Percentiles rank a stretch among this genome's conserved stretches.
Conservation (phyloP, 2,888 invertebrate species). For the Phania funesta region DNA sequence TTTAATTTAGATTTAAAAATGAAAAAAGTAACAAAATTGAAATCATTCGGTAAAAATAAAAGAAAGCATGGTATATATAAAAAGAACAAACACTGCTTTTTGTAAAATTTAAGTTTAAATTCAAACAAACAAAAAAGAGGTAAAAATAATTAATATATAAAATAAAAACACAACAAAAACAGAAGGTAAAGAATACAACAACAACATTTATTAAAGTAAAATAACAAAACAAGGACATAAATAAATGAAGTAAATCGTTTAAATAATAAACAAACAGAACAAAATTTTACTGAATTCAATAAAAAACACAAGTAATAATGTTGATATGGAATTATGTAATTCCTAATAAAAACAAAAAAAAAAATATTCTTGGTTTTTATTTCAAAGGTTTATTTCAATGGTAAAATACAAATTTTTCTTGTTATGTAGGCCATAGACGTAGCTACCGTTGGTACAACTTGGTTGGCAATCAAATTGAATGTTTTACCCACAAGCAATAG, state of each 20-base stretch:
- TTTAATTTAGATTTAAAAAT: conserved; percentile 76
- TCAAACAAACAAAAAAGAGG: conserved; percentile 69
- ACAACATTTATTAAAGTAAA: conserved; percentile 62
- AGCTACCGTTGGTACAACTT: no score
- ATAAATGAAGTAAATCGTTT: conserved; percentile 66
- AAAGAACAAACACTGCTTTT: conserved; percentile 78
- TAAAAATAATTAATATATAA: conserved; percentile 62
- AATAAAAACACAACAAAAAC: conserved; percentile 64
- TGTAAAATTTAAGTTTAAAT: conserved; percentile 79
- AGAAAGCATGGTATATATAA: conserved; percentile 71
- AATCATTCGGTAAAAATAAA: conserved; percentile 70
- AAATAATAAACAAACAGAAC: conserved; percentile 73
- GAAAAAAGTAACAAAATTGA: conserved; percentile 65
- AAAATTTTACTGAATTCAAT: conserved; percentile 79
- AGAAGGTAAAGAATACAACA: conserved; percentile 62
- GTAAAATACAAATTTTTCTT: not conserved
- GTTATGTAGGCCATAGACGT: no score
- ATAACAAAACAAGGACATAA: conserved; percentile 69
- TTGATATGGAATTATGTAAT: conserved; percentile 79
- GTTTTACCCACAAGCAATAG: no score
- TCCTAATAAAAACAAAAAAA: conserved; percentile 77
- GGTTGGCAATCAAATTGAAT: no score
- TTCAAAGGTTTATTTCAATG: conserved; percentile 26
- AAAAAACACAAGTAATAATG: conserved; percentile 72
- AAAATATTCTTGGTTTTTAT: conserved; percentile 67